Evolutionary conservation across 2,113 vertebrate species (phyloP).

Genomic region (Corapipo altera): DNA sequence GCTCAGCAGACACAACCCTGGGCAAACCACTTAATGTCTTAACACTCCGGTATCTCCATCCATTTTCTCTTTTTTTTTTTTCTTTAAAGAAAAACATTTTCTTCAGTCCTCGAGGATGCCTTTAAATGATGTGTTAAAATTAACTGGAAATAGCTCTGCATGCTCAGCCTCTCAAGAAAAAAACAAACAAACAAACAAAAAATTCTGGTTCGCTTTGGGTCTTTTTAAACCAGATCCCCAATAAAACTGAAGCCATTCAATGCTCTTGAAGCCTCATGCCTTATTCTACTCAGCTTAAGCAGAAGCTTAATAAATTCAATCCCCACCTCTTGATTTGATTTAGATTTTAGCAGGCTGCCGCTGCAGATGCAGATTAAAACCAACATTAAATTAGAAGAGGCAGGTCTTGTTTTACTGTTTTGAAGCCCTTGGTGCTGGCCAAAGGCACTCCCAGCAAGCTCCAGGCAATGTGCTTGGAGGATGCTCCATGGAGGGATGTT

Average conservation of each 20-base stretch:
- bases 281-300: neutral
- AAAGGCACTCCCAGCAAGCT: neutral
- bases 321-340: slow-evolving; percentile 1
- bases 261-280: neutral
- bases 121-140: neutral
- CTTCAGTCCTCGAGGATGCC: accelerated
- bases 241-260: neutral
- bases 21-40: neutral
- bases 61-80: neutral
- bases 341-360: neutral
- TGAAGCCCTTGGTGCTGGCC: neutral
- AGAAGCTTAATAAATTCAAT: neutral
- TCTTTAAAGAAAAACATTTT: neutral
- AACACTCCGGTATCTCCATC: neutral
- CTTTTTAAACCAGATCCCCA: neutral
- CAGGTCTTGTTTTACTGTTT: neutral
- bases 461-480: accelerated
- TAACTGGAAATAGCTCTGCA: accelerated
- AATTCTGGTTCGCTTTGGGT: neutral
- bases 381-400: neutral
- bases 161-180: neutral
- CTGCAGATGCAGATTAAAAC: neutral
- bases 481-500: neutral
- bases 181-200: neutral
- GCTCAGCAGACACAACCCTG: neutral